Evolutionary conservation across 2,888 invertebrate genomes (phyloP).

Genomic region (Amphipyra berbera): DNA sequence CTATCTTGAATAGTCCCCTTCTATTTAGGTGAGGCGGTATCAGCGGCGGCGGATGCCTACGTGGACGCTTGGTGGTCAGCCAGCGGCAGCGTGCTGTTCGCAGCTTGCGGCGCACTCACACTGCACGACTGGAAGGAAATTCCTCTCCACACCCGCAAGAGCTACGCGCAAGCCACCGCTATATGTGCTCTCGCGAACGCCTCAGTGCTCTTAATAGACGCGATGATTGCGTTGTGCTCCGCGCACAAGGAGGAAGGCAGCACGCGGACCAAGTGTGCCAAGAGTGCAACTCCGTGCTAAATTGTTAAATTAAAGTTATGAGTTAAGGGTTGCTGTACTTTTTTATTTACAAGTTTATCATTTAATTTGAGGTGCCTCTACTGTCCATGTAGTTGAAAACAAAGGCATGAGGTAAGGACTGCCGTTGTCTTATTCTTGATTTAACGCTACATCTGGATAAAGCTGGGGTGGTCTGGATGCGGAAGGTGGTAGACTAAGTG

Average conservation of each 20-base stretch:
- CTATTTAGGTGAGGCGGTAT: constrained; percentile 78
- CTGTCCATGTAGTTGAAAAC: too few species aligned
- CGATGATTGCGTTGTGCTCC: constrained; percentile 77
- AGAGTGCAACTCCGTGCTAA: constrained; percentile 52
- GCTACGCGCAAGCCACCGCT: constrained; percentile 72
- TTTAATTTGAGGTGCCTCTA: too few species aligned
- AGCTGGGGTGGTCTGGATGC: too few species aligned
- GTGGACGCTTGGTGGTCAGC: constrained; percentile 86
- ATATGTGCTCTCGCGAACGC: constrained; percentile 77
- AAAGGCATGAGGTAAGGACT: too few species aligned
- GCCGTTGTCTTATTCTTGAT: too few species aligned
- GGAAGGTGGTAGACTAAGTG: too few species aligned
- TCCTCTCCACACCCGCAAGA: constrained; percentile 67
- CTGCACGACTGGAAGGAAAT: constrained; percentile 77
- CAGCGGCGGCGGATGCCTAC: constrained; percentile 82
- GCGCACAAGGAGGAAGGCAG: constrained; percentile 74
- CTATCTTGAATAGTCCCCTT: neutral
- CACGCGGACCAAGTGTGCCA: constrained; percentile 67
- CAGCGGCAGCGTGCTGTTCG: constrained; percentile 76
- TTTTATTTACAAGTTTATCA: constrained; percentile 1
- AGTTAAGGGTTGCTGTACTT: constrained; percentile 41
- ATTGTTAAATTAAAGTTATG: constrained; percentile 54
- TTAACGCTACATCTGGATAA: too few species aligned
- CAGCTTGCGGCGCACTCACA: constrained; percentile 76
- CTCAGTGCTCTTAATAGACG: constrained; percentile 74